Evolutionary conservation across 2,797 vertebrate species (phyloP).

Genomic region (Pipistrellus pipistrellus): DNA sequence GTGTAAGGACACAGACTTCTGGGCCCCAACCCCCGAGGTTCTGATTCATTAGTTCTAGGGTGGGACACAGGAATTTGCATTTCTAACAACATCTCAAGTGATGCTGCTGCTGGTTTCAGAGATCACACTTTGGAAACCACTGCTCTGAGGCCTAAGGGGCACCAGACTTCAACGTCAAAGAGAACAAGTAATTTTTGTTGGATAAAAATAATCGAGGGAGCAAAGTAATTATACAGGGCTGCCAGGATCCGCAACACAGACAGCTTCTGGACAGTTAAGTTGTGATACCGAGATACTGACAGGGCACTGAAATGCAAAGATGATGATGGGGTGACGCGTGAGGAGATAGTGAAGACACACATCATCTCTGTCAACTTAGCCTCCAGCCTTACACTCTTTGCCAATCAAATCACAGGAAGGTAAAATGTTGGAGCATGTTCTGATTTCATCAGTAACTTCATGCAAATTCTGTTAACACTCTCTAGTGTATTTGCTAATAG

Average conservation of each 20-base stretch:
- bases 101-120: neutral
- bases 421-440: neutral
- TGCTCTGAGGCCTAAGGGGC: neutral
- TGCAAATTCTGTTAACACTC: constrained; percentile 21
- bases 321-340: neutral
- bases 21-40: neutral
- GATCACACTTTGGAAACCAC: neutral
- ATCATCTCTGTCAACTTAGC: neutral
- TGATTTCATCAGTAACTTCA: constrained; percentile 19
- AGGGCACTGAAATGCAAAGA: neutral
- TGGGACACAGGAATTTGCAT: neutral
- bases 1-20: neutral
- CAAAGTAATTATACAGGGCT: neutral
- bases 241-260: neutral
- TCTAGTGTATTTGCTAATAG: neutral
- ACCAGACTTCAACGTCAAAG: neutral
- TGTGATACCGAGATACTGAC: neutral
- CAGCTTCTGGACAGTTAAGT: neutral
- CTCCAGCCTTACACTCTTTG: neutral
- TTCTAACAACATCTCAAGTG: neutral
- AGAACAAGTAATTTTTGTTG: neutral
- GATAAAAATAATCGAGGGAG: neutral
- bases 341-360: neutral
- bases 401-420: neutral
- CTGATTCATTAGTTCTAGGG: neutral